These are phyloP conservation scores for Xylophagus ater DNA, from an alignment of 2,888 invertebrate genomes.

Conservation along the genomic window DNA sequence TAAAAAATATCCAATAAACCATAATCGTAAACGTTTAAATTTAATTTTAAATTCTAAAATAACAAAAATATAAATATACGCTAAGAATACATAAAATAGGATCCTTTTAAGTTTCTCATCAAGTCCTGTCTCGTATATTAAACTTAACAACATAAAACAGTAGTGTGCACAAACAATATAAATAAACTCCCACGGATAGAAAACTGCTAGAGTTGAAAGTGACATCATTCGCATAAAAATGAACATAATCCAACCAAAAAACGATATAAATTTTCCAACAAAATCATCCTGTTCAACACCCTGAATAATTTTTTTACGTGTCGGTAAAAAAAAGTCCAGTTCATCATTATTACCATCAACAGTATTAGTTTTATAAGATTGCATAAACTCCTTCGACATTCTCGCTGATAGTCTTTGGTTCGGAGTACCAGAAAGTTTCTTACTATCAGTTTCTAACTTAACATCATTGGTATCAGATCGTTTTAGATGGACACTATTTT, in stretches of 20 bases:
- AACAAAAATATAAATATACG: slow-evolving; percentile 62
- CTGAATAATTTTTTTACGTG: slow-evolving; percentile 44
- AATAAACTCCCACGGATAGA: slow-evolving; percentile 51
- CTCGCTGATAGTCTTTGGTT: too few species aligned
- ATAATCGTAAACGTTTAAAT: slow-evolving; percentile 58
- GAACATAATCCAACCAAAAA: slow-evolving; percentile 68
- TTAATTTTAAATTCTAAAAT: slow-evolving; percentile 69
- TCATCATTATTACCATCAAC: too few species aligned
- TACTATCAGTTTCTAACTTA: not conserved
- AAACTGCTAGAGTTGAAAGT: slow-evolving; percentile 56
- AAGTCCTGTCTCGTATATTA: slow-evolving; percentile 52
- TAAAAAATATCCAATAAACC: slow-evolving; percentile 56
- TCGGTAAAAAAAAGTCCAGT: slow-evolving; percentile 35
- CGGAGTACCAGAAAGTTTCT: too few species aligned
- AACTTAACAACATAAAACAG: slow-evolving; percentile 49
- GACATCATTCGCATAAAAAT: slow-evolving; percentile 59
- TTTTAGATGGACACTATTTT: too few species aligned
- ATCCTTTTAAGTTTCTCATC: slow-evolving; percentile 43
- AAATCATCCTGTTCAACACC: slow-evolving; percentile 66
- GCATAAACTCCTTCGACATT: too few species aligned
- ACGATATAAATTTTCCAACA: slow-evolving; percentile 54
- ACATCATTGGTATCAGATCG: not conserved
- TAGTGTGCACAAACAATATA: slow-evolving; percentile 53
- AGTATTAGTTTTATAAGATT: too few species aligned
- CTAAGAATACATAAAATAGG: slow-evolving; percentile 57